These are phyloP conservation scores for Drosophila eohydei DNA, from an alignment of 2,888 invertebrate species.

Conservation along the genomic window DNA sequence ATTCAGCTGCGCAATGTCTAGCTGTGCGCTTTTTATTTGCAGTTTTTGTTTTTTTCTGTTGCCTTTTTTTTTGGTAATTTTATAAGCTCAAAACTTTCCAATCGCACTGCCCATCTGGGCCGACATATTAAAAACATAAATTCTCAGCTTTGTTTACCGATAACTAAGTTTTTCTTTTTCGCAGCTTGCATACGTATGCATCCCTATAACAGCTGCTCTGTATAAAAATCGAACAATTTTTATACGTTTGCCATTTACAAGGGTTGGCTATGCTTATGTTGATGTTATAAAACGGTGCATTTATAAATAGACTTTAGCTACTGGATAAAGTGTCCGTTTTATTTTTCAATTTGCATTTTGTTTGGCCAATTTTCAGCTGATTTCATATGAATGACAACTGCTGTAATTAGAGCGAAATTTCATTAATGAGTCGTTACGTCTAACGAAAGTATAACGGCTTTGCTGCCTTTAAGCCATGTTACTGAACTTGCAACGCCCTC, in stretches of 20 bases:
- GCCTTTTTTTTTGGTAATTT: slow-evolving; percentile 33
- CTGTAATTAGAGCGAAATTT: not conserved
- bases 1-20: slow-evolving; percentile 8
- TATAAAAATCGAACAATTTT: not conserved
- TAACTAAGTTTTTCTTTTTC: not conserved
- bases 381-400: not conserved
- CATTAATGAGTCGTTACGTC: not conserved
- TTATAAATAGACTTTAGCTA: slow-evolving; percentile 5
- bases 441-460: slow-evolving; percentile 7
- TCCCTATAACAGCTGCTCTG: not conserved
- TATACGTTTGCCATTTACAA: not conserved
- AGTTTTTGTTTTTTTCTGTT: slow-evolving; percentile 24
- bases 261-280: not conserved
- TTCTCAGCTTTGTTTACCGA: not conserved
- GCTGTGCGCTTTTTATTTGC: slow-evolving; percentile 16
- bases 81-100: slow-evolving; percentile 60
- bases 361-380: not conserved
- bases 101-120: slow-evolving; percentile 30
- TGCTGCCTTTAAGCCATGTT: not conserved
- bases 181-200: slow-evolving; percentile 6
- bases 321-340: not conserved
- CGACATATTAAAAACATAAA: not conserved
- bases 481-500: slow-evolving; percentile 7
- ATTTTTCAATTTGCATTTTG: not conserved
- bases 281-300: not conserved